These are phyloP conservation scores for Drosophila anomelani DNA, from an alignment of 2,888 invertebrate genomes.

Conservation along the genomic window DNA sequence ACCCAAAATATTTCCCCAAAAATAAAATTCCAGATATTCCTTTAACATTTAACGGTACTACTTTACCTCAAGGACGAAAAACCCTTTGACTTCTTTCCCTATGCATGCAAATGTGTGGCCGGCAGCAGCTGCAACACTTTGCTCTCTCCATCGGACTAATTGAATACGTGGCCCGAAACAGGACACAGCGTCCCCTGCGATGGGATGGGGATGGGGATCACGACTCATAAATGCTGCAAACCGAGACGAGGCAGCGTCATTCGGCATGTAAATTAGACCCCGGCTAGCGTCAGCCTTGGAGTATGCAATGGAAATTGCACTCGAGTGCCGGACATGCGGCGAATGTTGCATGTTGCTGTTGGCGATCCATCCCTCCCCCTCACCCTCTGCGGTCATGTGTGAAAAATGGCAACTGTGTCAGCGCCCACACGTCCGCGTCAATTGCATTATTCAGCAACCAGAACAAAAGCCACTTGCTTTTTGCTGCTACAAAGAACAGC, in stretches of 20 bases:
- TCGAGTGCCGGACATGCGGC: conserved; percentile 51
- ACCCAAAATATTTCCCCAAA: neutral
- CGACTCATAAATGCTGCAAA: conserved; percentile 45
- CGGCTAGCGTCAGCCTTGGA: conserved; percentile 62
- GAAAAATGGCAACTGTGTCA: conserved; percentile 59
- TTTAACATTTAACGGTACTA: no score
- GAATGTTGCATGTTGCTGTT: conserved; percentile 59
- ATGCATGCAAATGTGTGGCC: conserved; percentile 38
- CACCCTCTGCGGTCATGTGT: conserved; percentile 49
- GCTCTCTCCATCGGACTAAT: conserved; percentile 49
- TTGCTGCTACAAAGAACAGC: conserved; percentile 1
- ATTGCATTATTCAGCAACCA: conserved; percentile 45
- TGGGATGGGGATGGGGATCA: conserved; percentile 19
- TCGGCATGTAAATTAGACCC: conserved; percentile 73
- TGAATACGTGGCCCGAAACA: conserved; percentile 58
- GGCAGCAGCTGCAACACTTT: conserved; percentile 23
- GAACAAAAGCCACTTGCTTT: conserved; percentile 49
- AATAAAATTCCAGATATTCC: neutral
- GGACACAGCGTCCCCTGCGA: conserved; percentile 5
- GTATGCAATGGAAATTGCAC: conserved; percentile 66
- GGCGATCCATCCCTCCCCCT: neutral
- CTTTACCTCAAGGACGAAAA: conserved; percentile 13
- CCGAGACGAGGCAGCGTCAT: conserved; percentile 46
- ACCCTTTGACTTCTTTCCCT: neutral
- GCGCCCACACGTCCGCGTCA: conserved; percentile 32